Evolutionary conservation across 2,888 invertebrate species (phyloP).

Genomic region (Cepaea hortensis): DNA sequence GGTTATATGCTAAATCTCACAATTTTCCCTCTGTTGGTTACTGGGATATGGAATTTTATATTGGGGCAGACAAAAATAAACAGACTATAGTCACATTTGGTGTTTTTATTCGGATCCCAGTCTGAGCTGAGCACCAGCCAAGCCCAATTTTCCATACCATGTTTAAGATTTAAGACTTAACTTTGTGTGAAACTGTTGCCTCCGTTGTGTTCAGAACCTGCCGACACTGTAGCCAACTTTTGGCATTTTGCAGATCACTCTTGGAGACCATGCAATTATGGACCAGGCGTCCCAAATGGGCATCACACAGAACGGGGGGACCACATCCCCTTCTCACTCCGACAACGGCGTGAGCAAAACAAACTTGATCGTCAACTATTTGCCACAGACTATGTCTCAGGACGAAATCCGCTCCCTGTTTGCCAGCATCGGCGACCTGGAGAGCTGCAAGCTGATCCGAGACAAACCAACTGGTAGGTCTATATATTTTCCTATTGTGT

Average conservation of each 20-base stretch:
- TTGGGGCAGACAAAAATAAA: too few relatives aligned
- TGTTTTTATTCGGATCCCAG: too few relatives aligned
- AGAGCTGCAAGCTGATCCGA: constrained; percentile 98
- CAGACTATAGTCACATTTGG: too few relatives aligned
- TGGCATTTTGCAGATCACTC: constrained; percentile 65
- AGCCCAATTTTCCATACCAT: too few relatives aligned
- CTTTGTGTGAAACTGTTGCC: too few relatives aligned
- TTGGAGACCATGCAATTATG: constrained; percentile 66
- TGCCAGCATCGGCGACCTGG: constrained; percentile 98
- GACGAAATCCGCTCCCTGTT: constrained; percentile 98
- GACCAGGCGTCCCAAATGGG: constrained; percentile 60
- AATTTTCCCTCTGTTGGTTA: too few relatives aligned
- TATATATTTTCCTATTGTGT: not conserved
- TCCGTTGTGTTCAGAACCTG: not conserved
- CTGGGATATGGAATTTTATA: too few relatives aligned
- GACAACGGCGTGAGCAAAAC: constrained; percentile 79
- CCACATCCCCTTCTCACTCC: constrained; percentile 66
- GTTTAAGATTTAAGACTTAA: not conserved
- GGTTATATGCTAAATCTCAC: too few relatives aligned
- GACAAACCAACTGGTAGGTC: constrained; percentile 94
- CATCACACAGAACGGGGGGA: constrained; percentile 68
- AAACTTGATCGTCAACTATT: constrained; percentile 99
- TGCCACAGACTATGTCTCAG: constrained; percentile 99
- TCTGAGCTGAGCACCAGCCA: too few relatives aligned
- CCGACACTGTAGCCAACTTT: not conserved